Evolutionary conservation across 2,797 vertebrate species (phyloP), one percentile per base, ranked within the genome.

Genomic region (Macropus fuliginosus): DNA sequence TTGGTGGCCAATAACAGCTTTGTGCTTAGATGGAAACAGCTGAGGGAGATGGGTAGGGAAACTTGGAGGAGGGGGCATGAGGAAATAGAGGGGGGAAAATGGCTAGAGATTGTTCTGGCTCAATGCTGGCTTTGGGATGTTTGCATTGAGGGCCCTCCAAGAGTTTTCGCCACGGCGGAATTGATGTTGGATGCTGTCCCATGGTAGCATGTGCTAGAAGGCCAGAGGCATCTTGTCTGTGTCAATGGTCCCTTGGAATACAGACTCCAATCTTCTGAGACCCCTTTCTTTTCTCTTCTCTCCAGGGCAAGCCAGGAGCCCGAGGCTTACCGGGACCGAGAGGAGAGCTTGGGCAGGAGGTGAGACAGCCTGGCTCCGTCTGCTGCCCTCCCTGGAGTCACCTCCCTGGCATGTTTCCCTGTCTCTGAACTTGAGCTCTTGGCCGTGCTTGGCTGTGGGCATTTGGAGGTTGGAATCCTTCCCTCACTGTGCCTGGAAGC

Each of bases 241-340:
- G 97, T 98, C 95, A 97, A 96, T 97, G 97, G 96, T 95, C 54
- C 95, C 97, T 97, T 90, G 91, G 93, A 95, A 96, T 94, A 97
- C 94, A 94, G n/a, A 54, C 94, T 96, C 97, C 94, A 94, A 46
- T 96, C 96, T 98, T 96, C 97, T 98, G 95, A 98, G 94, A 97
- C 29, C 95, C 95, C 97, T 97, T 97, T 98, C 94, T 98, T 96
- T 98, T 94, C 96, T 40, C 92, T 97, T 54, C 93, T 97, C 97
- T 96, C 94, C 96, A 99, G 99, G 99, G 99, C 94, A 99, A 99
- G 96, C 99, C 99, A 93, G 99, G 99, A 96, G 98, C 98, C n/a
- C 98, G 98, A 98, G 99, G 99, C 91, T 98, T 99, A 97, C 99
- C 99, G 54, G 99, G 99, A 97, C 99, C 99, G 1, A 98, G 98